These are phyloP conservation scores for Petaurus breviceps DNA, from an alignment of 2,113 vertebrate species.

Conservation along the genomic window DNA sequence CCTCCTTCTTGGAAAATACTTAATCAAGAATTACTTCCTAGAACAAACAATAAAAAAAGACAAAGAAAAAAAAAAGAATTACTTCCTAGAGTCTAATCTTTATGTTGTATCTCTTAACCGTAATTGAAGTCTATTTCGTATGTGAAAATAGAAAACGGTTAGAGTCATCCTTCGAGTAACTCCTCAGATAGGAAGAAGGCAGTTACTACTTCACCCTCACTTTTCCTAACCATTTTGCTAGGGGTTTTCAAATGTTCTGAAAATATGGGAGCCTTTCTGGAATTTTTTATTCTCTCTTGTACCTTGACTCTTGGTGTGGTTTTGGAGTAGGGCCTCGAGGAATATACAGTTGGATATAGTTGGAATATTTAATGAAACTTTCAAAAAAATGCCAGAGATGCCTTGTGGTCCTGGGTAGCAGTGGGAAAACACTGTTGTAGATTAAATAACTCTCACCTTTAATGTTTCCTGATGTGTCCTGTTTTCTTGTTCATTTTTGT, in stretches of 20 bases:
- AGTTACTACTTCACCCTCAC: neutral
- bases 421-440: conserved; percentile 3
- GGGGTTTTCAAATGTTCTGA: conserved; percentile 32
- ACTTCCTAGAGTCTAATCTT: neutral
- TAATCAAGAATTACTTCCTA: conserved; percentile 44
- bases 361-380: neutral
- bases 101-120: neutral
- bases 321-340: conserved; percentile 24
- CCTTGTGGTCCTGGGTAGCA: neutral
- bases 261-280: conserved; percentile 44
- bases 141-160: conserved; percentile 5
- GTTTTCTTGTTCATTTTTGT: conserved; percentile 20
- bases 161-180: conserved; percentile 6
- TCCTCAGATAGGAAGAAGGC: neutral
- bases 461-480: neutral
- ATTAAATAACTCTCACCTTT: conserved; percentile 31
- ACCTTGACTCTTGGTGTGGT: conserved; percentile 37
- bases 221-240: neutral
- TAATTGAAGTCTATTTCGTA: conserved; percentile 16
- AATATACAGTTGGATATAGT: neutral
- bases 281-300: conserved; percentile 56
- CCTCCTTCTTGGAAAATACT: neutral
- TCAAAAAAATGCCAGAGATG: neutral
- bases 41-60: too few relatives aligned
- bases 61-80: too few relatives aligned